Base-by-base conservation (phyloP, 2,888 invertebrate species). In the Amblyteles armatorius region DNA sequence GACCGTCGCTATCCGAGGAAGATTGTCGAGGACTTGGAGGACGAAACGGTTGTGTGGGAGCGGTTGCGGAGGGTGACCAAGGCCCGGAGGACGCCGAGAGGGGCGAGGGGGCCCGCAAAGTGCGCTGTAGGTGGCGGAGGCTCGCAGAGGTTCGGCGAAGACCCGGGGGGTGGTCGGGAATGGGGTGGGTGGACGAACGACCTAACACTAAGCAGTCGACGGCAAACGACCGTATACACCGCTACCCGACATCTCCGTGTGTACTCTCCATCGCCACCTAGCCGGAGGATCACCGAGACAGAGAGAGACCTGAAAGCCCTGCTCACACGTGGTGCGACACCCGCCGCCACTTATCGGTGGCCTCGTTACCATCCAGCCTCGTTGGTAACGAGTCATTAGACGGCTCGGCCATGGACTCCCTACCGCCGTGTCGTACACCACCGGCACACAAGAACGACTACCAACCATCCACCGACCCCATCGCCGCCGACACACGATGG, bases 341-440 rank as follows among this genome's bases (percentile, higher is more conserved):
- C 88, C 88, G 87, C 88, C 88, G 88, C 88, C 90, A 90, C 89
- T 91, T 91, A 90, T 89, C 88, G 88, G 81, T 90, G 87, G 86
- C 88, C 90, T 91, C 88, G 88, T 91, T 92, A 90, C 86, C 73
- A 83, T 79, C 86, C 84, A 83, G 88, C 88, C 88, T 89, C 88
- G 88, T 89, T 87, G 89, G 89, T 90, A 92, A 91, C 92, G 89
- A 92, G 91, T 92, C 91, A 92, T 93, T 91, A 92, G 88, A 90
- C 89, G 87, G 84, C 85, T 88, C 67, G 72, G 63, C 69, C 79
- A 87, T 84, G 86, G 73, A 82, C 87, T 85, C 87, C 69, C 83
- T 50, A 36, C 55, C 48, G 71, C 71, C 80, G 79, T 82, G 73
- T 69, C 68, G 74, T 81, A 22, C 52, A 50, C 33, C 67, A 22